These are phyloP conservation scores for Epistrophe eligans DNA, from an alignment of 2,888 invertebrate species.

Conservation along the genomic window DNA sequence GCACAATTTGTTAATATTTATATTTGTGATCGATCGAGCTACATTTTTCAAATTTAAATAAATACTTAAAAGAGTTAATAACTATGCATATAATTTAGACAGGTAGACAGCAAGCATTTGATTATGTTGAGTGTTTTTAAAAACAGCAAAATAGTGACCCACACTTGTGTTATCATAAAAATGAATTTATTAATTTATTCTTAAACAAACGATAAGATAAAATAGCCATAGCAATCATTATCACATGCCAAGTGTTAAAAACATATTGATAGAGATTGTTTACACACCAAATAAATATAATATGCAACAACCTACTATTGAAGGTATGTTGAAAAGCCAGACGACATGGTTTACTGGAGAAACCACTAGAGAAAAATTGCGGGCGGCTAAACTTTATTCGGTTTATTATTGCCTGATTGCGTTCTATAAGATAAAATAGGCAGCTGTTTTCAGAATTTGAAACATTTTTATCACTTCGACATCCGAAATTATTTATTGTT, in stretches of 20 bases:
- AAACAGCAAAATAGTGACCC: neutral
- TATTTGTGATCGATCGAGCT: neutral
- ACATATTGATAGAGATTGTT: neutral
- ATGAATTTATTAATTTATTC: neutral
- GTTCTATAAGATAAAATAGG: neutral
- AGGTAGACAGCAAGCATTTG: neutral
- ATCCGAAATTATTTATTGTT: neutral
- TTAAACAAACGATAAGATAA: constrained; percentile 6
- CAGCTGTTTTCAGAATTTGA: neutral
- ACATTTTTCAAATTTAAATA: neutral
- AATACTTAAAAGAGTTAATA: neutral
- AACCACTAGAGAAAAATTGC: neutral
- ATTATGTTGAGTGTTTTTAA: neutral
- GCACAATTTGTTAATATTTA: constrained; percentile 1
- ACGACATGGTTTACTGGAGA: neutral
- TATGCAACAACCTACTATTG: neutral
- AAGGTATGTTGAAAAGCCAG: neutral
- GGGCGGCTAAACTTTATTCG: neutral
- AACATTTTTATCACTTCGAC: neutral
- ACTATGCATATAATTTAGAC: neutral
- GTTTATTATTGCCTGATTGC: neutral
- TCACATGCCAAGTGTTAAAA: neutral
- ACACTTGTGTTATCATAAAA: neutral
- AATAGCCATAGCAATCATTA: neutral
- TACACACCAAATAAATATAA: neutral